Conservation (phyloP, 1,140 invertebrate genomes). For the Bicyclus anynana region DNA sequence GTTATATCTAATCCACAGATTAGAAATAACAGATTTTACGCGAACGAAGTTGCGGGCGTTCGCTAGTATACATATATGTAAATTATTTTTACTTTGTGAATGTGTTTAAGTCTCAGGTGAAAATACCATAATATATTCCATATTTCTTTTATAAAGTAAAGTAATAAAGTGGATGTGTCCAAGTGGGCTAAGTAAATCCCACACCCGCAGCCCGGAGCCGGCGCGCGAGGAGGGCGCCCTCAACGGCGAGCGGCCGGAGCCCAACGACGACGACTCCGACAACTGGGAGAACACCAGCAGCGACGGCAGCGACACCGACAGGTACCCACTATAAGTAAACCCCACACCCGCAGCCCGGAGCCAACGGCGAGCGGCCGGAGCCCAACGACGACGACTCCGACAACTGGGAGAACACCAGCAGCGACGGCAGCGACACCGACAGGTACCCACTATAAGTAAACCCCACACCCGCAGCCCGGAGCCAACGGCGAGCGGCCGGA, state of each 20-base stretch:
- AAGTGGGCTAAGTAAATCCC: constrained; percentile 17
- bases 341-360: no score
- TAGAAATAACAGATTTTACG: no score
- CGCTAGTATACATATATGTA: no score
- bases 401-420: constrained; percentile 75
- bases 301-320: constrained; percentile 73
- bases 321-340: constrained; percentile 33
- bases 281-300: constrained; percentile 76
- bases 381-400: constrained; percentile 68
- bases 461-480: no score
- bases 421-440: constrained; percentile 73
- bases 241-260: constrained; percentile 60
- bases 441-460: constrained; percentile 36
- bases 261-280: constrained; percentile 68
- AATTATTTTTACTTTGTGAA: no score
- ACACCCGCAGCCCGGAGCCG: constrained; percentile 55
- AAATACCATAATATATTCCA: no score
- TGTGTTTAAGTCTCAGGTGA: no score
- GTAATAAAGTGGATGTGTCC: constrained; percentile 3
- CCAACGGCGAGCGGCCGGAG: constrained; percentile 56
- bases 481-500: no score
- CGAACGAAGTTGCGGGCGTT: no score
- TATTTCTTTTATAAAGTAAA: constrained; percentile 19
- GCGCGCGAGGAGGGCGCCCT: constrained; percentile 50
- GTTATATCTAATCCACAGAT: no score